Evolutionary conservation across 2,113 vertebrate species (phyloP).

Genomic region (Colaptes auratus): DNA sequence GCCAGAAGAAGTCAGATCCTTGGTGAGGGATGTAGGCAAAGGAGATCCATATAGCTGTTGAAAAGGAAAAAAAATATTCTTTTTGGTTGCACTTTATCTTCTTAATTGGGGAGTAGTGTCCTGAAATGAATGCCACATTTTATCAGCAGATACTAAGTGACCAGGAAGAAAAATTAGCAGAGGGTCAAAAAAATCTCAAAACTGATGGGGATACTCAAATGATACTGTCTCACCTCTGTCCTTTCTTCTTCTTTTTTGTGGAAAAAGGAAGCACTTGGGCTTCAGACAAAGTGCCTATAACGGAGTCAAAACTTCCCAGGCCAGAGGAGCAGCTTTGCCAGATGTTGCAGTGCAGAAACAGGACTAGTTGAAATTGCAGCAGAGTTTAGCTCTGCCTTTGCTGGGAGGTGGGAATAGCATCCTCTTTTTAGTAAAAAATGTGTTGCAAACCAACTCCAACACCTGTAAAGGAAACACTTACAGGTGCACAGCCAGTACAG

Average conservation of each 20-base stretch:
- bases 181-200: not conserved
- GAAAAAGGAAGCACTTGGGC: not conserved
- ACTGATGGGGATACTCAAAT: not conserved
- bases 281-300: not conserved
- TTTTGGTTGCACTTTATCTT: not conserved
- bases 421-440: not conserved
- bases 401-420: not conserved
- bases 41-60: slow-evolving; percentile 24
- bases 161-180: not conserved
- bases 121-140: not conserved
- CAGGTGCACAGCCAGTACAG: not conserved
- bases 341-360: not conserved
- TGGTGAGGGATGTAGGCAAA: slow-evolving; percentile 35
- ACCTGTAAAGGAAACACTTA: slow-evolving; percentile 3
- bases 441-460: not conserved
- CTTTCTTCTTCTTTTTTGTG: not conserved
- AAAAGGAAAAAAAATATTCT: not conserved
- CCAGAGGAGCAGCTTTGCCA: not conserved
- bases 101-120: not conserved
- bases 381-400: not conserved
- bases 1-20: slow-evolving; percentile 65
- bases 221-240: not conserved
- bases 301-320: not conserved
- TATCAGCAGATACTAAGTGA: not conserved
- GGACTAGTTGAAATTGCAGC: not conserved